Percentiles rank a stretch among this genome's conserved stretches.
phyloP scores from a whole-genome alignment of 2,113 vertebrate species.

The Paralichthys olivaceus region DNA sequence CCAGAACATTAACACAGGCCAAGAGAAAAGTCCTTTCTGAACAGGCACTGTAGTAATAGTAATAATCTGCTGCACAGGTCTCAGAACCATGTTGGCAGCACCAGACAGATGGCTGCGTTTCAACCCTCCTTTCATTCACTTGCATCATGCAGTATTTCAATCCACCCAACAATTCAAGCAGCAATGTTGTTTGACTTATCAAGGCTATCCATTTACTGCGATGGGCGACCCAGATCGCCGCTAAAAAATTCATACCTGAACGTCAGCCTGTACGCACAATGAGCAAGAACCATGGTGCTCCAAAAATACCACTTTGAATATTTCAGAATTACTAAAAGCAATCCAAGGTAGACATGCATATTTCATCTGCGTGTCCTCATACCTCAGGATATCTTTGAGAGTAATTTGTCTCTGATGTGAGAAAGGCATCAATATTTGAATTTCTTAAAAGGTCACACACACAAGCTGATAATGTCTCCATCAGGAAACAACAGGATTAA shows the following conservation, averaged over 20 bases:
- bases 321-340: slow-evolving; percentile 84
- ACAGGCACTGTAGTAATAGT: slow-evolving; percentile 13
- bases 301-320: slow-evolving; percentile 76
- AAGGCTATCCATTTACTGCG: slow-evolving; percentile 55
- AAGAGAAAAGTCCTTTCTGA: no score
- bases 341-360: slow-evolving; percentile 78
- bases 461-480: slow-evolving; percentile 35
- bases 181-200: slow-evolving; percentile 56
- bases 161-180: slow-evolving; percentile 56
- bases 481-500: slow-evolving; percentile 26
- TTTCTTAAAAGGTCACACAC: slow-evolving; percentile 62
- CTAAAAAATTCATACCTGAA: slow-evolving; percentile 60
- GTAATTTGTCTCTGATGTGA: slow-evolving; percentile 74
- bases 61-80: slow-evolving; percentile 34
- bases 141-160: slow-evolving; percentile 62
- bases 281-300: slow-evolving; percentile 29
- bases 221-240: slow-evolving; percentile 52
- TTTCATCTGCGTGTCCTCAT: slow-evolving; percentile 67
- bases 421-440: slow-evolving; percentile 78
- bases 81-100: slow-evolving; percentile 33
- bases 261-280: slow-evolving; percentile 51
- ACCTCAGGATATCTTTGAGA: slow-evolving; percentile 67
- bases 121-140: slow-evolving; percentile 61
- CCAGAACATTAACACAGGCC: no score
- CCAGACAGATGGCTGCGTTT: slow-evolving; percentile 41